phyloP scores from a whole-genome alignment of 2,888 invertebrate species.

The Disparrhopalites patrizii region DNA sequence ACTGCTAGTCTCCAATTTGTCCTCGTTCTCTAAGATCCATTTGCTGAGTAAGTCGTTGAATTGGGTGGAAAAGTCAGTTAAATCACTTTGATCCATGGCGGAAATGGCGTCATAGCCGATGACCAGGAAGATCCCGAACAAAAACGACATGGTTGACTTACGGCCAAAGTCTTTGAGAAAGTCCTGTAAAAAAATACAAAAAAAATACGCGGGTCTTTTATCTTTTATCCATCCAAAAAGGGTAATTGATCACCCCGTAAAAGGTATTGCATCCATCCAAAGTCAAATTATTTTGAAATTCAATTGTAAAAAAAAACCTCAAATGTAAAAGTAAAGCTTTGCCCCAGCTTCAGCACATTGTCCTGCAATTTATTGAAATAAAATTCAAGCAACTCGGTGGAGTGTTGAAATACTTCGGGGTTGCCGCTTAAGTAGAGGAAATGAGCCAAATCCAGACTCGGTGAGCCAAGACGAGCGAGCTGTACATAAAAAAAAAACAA shows the following conservation, averaged over 20 bases:
- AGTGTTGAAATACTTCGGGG: constrained; percentile 13
- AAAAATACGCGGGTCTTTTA: too few relatives aligned
- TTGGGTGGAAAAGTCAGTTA: background rate
- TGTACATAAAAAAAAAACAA: too few relatives aligned
- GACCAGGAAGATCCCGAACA: constrained; percentile 8
- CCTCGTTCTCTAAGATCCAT: constrained; percentile 31
- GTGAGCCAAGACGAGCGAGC: constrained; percentile 2
- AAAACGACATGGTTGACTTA: constrained; percentile 28
- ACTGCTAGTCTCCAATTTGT: constrained; percentile 1
- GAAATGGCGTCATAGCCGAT: constrained; percentile 27
- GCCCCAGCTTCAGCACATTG: background rate
- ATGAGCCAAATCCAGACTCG: constrained; percentile 28
- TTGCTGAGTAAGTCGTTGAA: constrained; percentile 22
- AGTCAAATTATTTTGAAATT: too few relatives aligned
- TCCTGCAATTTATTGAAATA: constrained; percentile 17
- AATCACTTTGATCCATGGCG: constrained; percentile 16
- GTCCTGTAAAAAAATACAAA: background rate
- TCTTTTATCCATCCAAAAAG: too few relatives aligned
- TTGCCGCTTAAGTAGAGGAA: constrained; percentile 31
- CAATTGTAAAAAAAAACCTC: constrained; percentile 6
- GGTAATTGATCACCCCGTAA: too few relatives aligned
- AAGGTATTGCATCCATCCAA: too few relatives aligned
- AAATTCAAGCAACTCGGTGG: constrained; percentile 22
- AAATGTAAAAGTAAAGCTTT: background rate
- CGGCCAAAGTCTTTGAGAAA: constrained; percentile 24